phyloP scores from a whole-genome alignment of 2,797 vertebrate species.

The Scolopax bukidnonensis region DNA sequence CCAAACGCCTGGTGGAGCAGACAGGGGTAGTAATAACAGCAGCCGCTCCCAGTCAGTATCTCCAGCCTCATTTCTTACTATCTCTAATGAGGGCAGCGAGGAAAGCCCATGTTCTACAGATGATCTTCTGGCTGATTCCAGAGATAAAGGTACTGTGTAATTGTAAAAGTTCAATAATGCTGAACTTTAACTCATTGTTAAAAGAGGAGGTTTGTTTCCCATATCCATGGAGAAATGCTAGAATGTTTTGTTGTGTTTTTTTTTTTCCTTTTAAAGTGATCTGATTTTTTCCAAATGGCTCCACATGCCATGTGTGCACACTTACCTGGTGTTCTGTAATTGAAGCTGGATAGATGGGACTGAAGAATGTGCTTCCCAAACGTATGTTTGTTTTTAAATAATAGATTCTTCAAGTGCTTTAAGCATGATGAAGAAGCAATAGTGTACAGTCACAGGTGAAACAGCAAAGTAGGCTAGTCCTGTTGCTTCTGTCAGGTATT shows the following conservation, averaged over 20 bases:
- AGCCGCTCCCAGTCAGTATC: conserved; percentile 96
- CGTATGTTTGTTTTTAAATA: not conserved
- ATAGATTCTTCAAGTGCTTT: not conserved
- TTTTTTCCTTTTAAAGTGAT: not conserved
- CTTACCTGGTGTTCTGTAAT: not conserved
- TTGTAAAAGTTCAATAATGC: not conserved
- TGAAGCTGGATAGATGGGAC: not conserved
- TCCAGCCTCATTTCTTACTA: conserved; percentile 91
- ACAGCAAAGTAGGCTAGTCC: not conserved
- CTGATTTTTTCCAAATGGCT: not conserved
- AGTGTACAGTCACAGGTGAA: not conserved
- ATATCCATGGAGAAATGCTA: not conserved
- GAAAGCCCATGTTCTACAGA: conserved; percentile 90
- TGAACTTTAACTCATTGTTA: fast-evolving
- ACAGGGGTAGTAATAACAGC: conserved; percentile 93
- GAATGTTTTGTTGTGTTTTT: fast-evolving
- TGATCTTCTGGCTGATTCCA: conserved; percentile 82
- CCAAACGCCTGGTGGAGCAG: conserved; percentile 92
- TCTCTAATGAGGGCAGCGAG: conserved; percentile 87
- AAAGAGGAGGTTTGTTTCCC: not conserved
- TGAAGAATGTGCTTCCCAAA: not conserved
- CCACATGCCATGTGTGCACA: not conserved
- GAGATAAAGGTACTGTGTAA: conserved; percentile 88
- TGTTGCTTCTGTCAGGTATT: not conserved
- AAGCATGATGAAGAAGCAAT: not conserved